These are phyloP conservation scores for Acrobasis consociella DNA, from an alignment of 2,888 invertebrate species.

Conservation along the genomic window DNA sequence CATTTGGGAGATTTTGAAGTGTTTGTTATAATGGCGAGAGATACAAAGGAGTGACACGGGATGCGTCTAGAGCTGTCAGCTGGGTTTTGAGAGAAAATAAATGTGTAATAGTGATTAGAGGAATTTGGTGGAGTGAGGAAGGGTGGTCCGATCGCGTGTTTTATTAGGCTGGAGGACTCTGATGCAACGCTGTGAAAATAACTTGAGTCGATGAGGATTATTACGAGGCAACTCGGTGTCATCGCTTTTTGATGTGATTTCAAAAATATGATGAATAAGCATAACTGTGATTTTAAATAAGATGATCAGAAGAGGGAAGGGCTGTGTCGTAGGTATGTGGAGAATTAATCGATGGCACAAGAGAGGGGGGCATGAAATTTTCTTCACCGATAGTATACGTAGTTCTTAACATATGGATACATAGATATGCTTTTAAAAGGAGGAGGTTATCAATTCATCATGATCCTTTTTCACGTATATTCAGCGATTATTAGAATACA, in stretches of 20 bases:
- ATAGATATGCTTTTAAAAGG: too few relatives aligned
- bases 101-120: conserved; percentile 71
- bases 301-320: background rate
- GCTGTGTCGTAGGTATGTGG: too few relatives aligned
- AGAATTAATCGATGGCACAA: too few relatives aligned
- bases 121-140: conserved; percentile 59
- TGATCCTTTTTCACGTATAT: too few relatives aligned
- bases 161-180: conserved; percentile 53
- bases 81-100: conserved; percentile 75
- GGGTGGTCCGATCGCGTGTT: conserved; percentile 51
- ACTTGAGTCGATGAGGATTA: conserved; percentile 5
- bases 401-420: too few relatives aligned
- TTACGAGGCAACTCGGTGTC: conserved; percentile 6
- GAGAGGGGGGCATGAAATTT: too few relatives aligned
- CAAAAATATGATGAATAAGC: background rate
- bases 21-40: conserved; percentile 24
- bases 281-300: background rate
- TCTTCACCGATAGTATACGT: too few relatives aligned
- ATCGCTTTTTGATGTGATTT: background rate
- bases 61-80: conserved; percentile 70
- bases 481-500: too few relatives aligned
- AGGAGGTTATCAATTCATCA: too few relatives aligned
- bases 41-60: conserved; percentile 72
- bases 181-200: conserved; percentile 15
- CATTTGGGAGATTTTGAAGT: conserved; percentile 37